These are phyloP conservation scores for Harpagoxenus sublaevis DNA, from an alignment of 2,888 invertebrate species.

Conservation along the genomic window DNA sequence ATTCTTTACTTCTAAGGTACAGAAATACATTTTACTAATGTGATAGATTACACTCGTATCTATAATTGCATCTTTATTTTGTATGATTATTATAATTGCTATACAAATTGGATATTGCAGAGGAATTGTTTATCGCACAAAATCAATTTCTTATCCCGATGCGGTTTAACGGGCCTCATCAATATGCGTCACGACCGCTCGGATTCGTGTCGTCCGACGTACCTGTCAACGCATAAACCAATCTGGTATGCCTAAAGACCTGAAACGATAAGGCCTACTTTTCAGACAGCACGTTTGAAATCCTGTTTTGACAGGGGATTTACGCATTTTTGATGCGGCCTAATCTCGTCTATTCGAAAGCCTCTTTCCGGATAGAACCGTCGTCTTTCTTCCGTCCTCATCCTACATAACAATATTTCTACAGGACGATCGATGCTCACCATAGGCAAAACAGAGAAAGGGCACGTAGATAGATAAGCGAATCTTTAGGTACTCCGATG, in stretches of 20 bases:
- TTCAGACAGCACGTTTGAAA: constrained; percentile 48
- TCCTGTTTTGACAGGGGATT: constrained; percentile 75
- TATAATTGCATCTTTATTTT: background rate
- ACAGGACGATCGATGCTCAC: constrained; percentile 4
- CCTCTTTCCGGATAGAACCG: constrained; percentile 33
- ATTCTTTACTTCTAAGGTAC: too few species aligned
- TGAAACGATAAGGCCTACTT: constrained; percentile 55
- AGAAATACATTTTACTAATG: background rate
- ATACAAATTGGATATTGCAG: constrained; percentile 13
- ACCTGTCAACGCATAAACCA: constrained; percentile 59
- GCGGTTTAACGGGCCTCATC: constrained; percentile 23
- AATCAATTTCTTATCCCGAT: constrained; percentile 28
- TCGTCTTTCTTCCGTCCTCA: background rate
- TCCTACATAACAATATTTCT: constrained; percentile 34
- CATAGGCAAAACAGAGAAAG: background rate
- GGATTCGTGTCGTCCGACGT: constrained; percentile 45
- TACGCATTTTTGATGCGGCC: constrained; percentile 59
- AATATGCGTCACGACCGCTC: constrained; percentile 35
- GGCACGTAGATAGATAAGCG: constrained; percentile 15
- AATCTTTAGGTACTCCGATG: background rate
- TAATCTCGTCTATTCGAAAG: constrained; percentile 58
- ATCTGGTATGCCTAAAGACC: constrained; percentile 55
- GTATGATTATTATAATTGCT: background rate
- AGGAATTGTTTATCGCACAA: constrained; percentile 22
- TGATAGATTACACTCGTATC: background rate